Conservation (phyloP, 2,797 vertebrate species). For the Bradypodion ventrale region DNA sequence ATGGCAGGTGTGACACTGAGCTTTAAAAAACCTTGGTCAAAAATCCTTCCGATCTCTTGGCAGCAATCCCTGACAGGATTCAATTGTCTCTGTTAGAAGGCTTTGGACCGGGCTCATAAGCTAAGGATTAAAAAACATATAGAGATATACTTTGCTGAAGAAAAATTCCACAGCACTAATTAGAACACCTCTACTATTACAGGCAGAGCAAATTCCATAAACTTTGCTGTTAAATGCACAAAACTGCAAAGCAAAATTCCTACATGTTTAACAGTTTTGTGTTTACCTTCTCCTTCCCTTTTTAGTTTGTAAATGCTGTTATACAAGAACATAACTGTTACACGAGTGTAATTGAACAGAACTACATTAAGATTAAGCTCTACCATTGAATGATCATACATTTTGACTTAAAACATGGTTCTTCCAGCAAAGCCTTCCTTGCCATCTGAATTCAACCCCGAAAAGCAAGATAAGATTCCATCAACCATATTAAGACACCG, state of each 20-base stretch:
- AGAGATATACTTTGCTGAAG: constrained; percentile 82
- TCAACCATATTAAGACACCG: constrained; percentile 76
- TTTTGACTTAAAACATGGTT: constrained; percentile 75
- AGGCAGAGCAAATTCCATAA: constrained; percentile 62
- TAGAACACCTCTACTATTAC: constrained; percentile 80
- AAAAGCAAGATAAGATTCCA: constrained; percentile 71
- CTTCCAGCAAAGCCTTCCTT: constrained; percentile 84
- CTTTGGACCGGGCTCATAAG: constrained; percentile 84
- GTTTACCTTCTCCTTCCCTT: constrained; percentile 59
- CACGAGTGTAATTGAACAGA: constrained; percentile 36
- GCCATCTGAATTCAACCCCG: constrained; percentile 71
- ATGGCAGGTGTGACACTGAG: constrained; percentile 98
- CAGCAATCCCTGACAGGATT: constrained; percentile 88
- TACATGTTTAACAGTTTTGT: constrained; percentile 76
- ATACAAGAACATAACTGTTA: neutral
- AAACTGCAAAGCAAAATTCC: constrained; percentile 64
- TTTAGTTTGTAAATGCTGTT: constrained; percentile 44
- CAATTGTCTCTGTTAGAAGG: constrained; percentile 83
- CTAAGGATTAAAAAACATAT: constrained; percentile 80
- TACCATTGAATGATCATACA: constrained; percentile 54
- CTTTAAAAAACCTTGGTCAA: constrained; percentile 99
- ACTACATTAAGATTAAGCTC: constrained; percentile 54
- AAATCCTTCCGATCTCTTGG: constrained; percentile 98
- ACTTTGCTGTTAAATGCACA: constrained; percentile 75
- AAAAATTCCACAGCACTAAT: constrained; percentile 87